Conservation (phyloP, 2,888 invertebrate genomes). For the Augiades crinisus region DNA sequence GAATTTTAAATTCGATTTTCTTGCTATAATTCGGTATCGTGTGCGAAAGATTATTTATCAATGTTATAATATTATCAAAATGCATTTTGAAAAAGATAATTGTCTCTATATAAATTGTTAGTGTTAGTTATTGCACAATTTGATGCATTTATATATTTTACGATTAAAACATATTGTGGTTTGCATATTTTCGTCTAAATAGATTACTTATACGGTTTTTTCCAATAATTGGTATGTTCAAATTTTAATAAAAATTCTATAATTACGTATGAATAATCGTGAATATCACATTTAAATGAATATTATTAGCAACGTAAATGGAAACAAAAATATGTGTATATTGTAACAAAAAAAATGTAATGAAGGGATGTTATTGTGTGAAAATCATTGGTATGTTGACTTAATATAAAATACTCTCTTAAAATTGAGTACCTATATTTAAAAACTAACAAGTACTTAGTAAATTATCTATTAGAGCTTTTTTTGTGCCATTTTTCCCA, state of each 20-base stretch:
- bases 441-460: conserved; percentile 21
- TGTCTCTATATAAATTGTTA: conserved; percentile 3
- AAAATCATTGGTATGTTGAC: neutral
- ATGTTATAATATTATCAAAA: neutral
- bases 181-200: neutral
- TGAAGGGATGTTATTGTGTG: neutral
- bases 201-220: neutral
- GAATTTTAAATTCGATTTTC: conserved; percentile 14
- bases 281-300: neutral
- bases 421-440: conserved; percentile 13
- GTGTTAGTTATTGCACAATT: conserved; percentile 28
- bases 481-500: conserved; percentile 35
- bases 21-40: conserved; percentile 2
- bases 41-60: neutral
- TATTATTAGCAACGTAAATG: neutral
- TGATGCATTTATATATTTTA: conserved; percentile 25
- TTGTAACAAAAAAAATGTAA: neutral
- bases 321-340: neutral
- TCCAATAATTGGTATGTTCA: neutral
- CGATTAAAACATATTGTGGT: neutral
- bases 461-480: conserved; percentile 3
- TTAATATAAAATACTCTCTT: conserved; percentile 5
- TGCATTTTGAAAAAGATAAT: conserved; percentile 1
- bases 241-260: neutral
- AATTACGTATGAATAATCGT: neutral